phyloP scores from a whole-genome alignment of 2,113 vertebrate species.

The Lynx canadensis region DNA sequence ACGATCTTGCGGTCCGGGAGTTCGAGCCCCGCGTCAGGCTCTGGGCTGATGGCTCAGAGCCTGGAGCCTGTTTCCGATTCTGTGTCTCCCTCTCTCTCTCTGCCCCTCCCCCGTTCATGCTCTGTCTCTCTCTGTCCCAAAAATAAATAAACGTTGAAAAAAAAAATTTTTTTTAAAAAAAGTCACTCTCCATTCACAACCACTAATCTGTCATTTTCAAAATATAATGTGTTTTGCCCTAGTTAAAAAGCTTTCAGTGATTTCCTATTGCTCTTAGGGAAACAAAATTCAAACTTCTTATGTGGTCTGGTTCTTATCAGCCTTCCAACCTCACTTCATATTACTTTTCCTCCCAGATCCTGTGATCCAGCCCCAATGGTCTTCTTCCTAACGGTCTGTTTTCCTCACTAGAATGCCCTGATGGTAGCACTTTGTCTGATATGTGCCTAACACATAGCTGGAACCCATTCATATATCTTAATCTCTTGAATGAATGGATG shows the following conservation, averaged over 20 bases:
- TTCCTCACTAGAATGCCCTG: not conserved
- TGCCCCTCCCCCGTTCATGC: too few relatives aligned
- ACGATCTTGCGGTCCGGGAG: too few relatives aligned
- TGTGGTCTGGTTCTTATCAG: fast-evolving
- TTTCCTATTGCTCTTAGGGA: not conserved
- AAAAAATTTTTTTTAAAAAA: too few relatives aligned
- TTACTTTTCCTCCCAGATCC: too few relatives aligned
- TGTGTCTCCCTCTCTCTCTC: too few relatives aligned
- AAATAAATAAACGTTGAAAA: too few relatives aligned
- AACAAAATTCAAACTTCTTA: not conserved
- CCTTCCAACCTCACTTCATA: not conserved
- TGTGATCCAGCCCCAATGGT: too few relatives aligned
- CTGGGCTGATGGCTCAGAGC: too few relatives aligned
- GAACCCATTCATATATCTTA: not conserved
- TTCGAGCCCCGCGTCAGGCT: too few relatives aligned
- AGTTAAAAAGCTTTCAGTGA: not conserved
- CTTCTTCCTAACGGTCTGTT: not conserved
- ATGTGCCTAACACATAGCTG: not conserved
- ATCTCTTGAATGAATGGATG: not conserved
- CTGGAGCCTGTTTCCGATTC: too few relatives aligned
- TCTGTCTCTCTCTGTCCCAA: too few relatives aligned
- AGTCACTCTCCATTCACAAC: not conserved
- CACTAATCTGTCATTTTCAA: not conserved
- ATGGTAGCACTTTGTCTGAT: not conserved
- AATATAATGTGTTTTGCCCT: not conserved